Base-by-base conservation (phyloP, 2,797 vertebrate genomes). In the Sebastiscus albofasciatus region DNA sequence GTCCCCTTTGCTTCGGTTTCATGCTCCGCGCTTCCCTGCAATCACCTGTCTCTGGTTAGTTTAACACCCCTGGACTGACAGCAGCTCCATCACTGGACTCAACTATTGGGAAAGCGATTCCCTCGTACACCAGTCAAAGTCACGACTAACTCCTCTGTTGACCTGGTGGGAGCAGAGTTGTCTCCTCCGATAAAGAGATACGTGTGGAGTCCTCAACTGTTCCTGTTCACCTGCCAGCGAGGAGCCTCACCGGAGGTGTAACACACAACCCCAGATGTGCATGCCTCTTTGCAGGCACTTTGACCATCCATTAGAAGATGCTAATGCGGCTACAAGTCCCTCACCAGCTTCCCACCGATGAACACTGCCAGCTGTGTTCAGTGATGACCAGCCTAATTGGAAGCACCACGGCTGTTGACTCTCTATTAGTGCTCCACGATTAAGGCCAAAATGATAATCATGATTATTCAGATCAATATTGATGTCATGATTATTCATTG, bases 131-230 rank as follows among this genome's bases (percentile, higher is more conserved):
- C 27, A 69, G n/a, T 71, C 49, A 76, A 24, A 54, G 61, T 67
- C 62, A 67, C 11, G 36, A 10, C 18, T 24, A 22, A 49, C 11
- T 29, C 60, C 54, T 6, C 34, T 24, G 79, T n/a, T 61, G 39
- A 66, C 20, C 31, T 54, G 31, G 52, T 52, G 24, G 24, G 26
- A 29, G 36, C 34, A 3, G 4, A 8, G 52, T 8, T 16, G 61
- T 76, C 73, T 67, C 67, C 67, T 76, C 67, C 4, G 59, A 75
- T 70, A 58, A 74, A 56, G 31, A 4, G 11, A n/a, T 9, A 60
- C 55, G 36, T 2, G 7, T n/a, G 29, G 62, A 46, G 54, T 33
- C 46, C 33, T 39, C 20, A 4, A 20, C 4, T 0, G 13, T 22
- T 64, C 16, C 52, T 27, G 5, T 60, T 72, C 34, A 55, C 59